A percentile compares a stretch with the other conserved stretches of the same genome.
These are phyloP conservation scores for Liolophura sinensis DNA, from an alignment of 1,140 invertebrate genomes.

Conservation along the genomic window DNA sequence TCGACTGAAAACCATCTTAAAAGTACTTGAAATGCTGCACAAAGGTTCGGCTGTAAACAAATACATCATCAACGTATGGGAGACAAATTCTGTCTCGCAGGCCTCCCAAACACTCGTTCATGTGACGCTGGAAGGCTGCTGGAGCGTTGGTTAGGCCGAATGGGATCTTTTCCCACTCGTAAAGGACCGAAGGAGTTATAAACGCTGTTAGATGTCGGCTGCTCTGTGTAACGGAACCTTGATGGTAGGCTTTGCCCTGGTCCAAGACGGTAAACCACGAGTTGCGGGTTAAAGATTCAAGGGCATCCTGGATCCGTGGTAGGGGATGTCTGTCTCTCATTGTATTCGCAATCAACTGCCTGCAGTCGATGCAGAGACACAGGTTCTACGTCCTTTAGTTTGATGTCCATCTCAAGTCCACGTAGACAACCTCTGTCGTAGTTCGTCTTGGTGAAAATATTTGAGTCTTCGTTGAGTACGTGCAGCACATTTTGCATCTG, in stretches of 20 bases:
- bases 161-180: conserved; percentile 23
- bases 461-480: no score
- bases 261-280: conserved; percentile 18
- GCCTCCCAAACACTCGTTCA: conserved; percentile 16
- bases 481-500: no score
- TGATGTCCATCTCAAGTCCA: conserved; percentile 19
- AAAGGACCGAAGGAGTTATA: conserved; percentile 15
- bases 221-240: conserved; percentile 12
- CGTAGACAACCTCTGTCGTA: conserved; percentile 2
- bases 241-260: conserved; percentile 22
- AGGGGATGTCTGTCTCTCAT: conserved; percentile 6
- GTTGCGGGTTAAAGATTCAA: conserved; percentile 14
- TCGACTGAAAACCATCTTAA: conserved; percentile 41
- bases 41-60: conserved; percentile 17
- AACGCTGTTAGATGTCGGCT: conserved; percentile 22
- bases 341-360: conserved; percentile 15
- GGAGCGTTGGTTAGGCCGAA: conserved; percentile 26
- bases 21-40: conserved; percentile 31
- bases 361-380: conserved; percentile 24
- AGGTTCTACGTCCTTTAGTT: conserved; percentile 14
- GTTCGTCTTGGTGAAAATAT: conserved; percentile 8
- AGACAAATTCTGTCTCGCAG: conserved; percentile 16
- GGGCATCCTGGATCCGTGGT: conserved; percentile 19
- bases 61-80: conserved; percentile 26
- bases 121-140: conserved; percentile 19